phyloP scores from a whole-genome alignment of 2,113 vertebrate genomes.

The Hylia prasina region DNA sequence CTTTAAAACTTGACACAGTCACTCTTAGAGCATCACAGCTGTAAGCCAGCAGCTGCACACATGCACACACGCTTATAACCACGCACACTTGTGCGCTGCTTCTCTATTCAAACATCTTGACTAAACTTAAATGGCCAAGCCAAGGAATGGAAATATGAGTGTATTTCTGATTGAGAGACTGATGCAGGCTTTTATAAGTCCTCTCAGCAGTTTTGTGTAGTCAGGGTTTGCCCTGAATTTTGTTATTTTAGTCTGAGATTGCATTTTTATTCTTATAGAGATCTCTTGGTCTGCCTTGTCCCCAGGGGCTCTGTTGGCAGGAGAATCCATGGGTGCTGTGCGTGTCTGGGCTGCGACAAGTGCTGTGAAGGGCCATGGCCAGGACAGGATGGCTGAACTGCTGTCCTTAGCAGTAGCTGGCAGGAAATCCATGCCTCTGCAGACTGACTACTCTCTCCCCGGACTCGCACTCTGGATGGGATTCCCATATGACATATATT shows the following conservation, averaged over 20 bases:
- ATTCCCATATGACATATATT: not conserved
- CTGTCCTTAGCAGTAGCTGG: not conserved
- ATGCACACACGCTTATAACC: not conserved
- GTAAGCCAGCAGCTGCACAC: not conserved
- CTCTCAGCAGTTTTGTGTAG: not conserved
- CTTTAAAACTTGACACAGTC: not conserved
- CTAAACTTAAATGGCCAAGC: not conserved
- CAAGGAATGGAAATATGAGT: not conserved
- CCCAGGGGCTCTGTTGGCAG: not conserved
- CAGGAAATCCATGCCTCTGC: not conserved
- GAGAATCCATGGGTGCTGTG: not conserved
- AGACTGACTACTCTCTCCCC: not conserved
- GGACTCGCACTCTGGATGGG: not conserved
- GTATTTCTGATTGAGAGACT: not conserved
- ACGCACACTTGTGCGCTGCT: not conserved
- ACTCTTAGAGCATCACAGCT: not conserved
- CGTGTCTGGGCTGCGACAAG: not conserved
- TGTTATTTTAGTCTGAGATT: not conserved
- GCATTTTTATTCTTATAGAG: not conserved
- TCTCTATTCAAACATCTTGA: not conserved
- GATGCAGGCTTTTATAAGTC: not conserved
- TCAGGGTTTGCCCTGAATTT: not conserved
- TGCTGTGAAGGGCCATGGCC: not conserved
- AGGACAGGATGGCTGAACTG: not conserved
- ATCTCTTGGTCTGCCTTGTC: slow-evolving; percentile 31